phyloP scores from a whole-genome alignment of 2,888 invertebrate genomes.

The Macropis europaea region DNA sequence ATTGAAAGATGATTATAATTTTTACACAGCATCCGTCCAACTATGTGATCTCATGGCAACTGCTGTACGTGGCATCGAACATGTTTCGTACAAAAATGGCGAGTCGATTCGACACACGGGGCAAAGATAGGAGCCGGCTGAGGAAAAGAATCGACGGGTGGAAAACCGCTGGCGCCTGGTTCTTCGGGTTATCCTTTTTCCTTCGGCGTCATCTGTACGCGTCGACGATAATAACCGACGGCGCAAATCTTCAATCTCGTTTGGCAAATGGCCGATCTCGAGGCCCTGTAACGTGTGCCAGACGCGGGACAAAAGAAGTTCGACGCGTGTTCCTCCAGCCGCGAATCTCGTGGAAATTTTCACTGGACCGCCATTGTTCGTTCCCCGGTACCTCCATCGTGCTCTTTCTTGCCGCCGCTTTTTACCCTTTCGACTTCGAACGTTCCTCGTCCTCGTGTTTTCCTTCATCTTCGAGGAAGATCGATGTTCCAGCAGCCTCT shows the following conservation, averaged over 20 bases:
- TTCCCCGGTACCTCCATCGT: conserved; percentile 1
- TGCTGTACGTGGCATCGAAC: too few species aligned
- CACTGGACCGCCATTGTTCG: conserved; percentile 46
- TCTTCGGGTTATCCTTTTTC: conserved; percentile 13
- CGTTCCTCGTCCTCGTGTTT: background rate
- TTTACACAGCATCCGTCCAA: too few species aligned
- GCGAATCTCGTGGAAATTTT: conserved; percentile 48
- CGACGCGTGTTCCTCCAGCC: conserved; percentile 42
- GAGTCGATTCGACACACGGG: too few species aligned
- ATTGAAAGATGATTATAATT: too few species aligned
- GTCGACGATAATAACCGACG: conserved; percentile 62
- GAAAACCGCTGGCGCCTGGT: conserved; percentile 35
- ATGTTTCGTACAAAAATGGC: too few species aligned
- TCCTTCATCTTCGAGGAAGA: background rate
- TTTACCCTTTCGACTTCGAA: conserved; percentile 9
- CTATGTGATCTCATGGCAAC: too few species aligned
- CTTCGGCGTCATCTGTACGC: conserved; percentile 51
- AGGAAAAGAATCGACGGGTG: conserved; percentile 28
- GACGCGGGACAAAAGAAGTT: conserved; percentile 54
- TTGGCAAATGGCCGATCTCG: conserved; percentile 67
- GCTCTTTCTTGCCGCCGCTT: conserved; percentile 20
- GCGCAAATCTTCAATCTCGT: conserved; percentile 65
- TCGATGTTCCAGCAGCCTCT: too few species aligned
- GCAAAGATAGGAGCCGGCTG: too few species aligned
- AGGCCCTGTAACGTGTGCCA: conserved; percentile 33